Conservation (phyloP, 2,113 vertebrate genomes). For the Erythrolamprus reginae region DNA sequence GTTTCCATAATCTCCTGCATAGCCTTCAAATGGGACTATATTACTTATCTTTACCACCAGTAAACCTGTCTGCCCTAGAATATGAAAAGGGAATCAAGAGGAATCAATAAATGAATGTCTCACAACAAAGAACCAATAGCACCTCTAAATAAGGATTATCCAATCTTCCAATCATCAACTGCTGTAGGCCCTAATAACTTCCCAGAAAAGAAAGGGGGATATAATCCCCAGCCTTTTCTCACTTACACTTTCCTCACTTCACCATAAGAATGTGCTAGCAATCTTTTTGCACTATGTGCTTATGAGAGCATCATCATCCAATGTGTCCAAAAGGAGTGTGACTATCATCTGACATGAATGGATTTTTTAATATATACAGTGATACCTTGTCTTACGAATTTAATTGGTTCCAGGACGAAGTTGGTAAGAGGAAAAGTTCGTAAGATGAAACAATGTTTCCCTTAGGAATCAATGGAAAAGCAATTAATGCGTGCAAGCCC, state of each 20-base stretch:
- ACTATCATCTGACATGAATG: not conserved
- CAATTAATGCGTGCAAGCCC: no score
- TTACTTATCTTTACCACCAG: constrained; percentile 71
- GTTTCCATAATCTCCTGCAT: constrained; percentile 69
- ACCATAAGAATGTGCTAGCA: not conserved
- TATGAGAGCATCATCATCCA: not conserved
- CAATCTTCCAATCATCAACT: not conserved
- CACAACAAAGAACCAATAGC: not conserved
- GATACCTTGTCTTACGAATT: no score
- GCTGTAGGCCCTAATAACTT: not conserved
- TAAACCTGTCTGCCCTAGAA: constrained; percentile 83
- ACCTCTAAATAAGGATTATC: not conserved
- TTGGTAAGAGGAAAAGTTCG: no score
- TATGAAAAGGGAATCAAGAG: not conserved
- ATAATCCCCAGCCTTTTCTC: not conserved
- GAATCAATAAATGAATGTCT: not conserved
- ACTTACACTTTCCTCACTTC: not conserved
- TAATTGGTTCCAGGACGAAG: no score
- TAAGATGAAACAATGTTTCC: no score
- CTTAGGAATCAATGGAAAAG: no score
- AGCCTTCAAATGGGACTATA: constrained; percentile 75
- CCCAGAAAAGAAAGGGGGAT: not conserved
- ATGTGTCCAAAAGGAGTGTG: not conserved
- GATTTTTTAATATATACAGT: not conserved
- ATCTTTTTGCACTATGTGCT: not conserved